phyloP scores from a whole-genome alignment of 92 coral and sea anemone species.

The Umimayanthus kanabou region DNA sequence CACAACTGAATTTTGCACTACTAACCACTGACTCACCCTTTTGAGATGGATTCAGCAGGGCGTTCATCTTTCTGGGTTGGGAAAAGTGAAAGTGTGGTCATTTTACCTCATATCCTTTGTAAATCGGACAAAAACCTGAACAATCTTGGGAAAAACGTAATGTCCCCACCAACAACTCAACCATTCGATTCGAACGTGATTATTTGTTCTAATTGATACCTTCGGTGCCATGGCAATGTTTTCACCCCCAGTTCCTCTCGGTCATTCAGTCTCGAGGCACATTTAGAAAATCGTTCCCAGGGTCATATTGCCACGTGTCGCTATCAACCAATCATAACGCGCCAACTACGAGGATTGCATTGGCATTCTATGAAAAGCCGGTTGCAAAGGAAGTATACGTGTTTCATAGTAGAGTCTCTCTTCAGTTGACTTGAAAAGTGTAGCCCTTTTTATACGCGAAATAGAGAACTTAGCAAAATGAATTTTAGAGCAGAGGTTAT shows the following conservation, averaged over 20 bases:
- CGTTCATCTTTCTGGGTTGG: slow-evolving; percentile 11
- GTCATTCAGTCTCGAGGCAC: not conserved
- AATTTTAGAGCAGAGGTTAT: slow-evolving; percentile 60
- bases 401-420: not conserved
- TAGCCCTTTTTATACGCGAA: not conserved
- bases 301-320: slow-evolving; percentile 30
- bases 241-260: slow-evolving; percentile 20
- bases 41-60: not conserved
- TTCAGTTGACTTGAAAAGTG: slow-evolving; percentile 5
- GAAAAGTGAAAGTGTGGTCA: slow-evolving; percentile 13
- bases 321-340: slow-evolving; percentile 82
- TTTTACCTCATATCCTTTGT: not conserved
- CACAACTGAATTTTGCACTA: too few relatives aligned
- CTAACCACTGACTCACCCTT: not conserved
- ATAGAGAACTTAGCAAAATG: slow-evolving; percentile 7
- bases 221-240: slow-evolving; percentile 32
- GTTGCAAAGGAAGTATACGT: slow-evolving; percentile 10
- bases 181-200: slow-evolving; percentile 7
- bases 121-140: not conserved
- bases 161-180: not conserved
- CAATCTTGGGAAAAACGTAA: not conserved
- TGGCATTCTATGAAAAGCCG: slow-evolving; percentile 66
- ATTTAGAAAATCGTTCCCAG: slow-evolving; percentile 22
- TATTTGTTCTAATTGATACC: slow-evolving; percentile 46
- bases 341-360: slow-evolving; percentile 90